Conservation (phyloP, 2,797 vertebrate genomes). For the Hippoglossus hippoglossus region DNA sequence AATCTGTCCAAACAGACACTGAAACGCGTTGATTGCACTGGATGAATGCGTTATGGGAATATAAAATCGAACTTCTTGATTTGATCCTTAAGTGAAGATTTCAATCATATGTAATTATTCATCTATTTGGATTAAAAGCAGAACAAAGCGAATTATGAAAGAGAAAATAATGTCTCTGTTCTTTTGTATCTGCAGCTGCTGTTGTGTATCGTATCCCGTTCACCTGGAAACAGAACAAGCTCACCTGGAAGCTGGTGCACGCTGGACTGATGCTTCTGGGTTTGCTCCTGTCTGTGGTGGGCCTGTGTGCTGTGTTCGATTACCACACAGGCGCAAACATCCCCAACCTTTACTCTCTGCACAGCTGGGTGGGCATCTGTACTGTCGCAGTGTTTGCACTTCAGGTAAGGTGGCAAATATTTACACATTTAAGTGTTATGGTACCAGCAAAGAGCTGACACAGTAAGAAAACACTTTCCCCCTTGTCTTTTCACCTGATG, state of each 20-base stretch:
- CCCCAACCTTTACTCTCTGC: slow-evolving; percentile 35
- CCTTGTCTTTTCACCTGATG: neutral
- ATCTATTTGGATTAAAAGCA: neutral
- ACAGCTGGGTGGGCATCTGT: slow-evolving; percentile 52
- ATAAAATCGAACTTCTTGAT: too few species aligned
- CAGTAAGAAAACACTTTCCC: neutral
- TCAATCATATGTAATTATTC: too few species aligned
- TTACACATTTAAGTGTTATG: neutral
- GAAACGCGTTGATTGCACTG: too few species aligned
- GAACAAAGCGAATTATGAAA: neutral
- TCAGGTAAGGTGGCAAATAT: slow-evolving; percentile 24
- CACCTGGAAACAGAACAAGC: slow-evolving; percentile 51
- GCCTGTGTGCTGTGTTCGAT: slow-evolving; percentile 41
- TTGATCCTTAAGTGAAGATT: too few species aligned
- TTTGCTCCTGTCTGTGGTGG: slow-evolving; percentile 35
- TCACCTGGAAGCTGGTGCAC: slow-evolving; percentile 46
- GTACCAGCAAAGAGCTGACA: neutral
- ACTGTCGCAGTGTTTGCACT: slow-evolving; percentile 37
- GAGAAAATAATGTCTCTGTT: neutral
- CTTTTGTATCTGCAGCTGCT: slow-evolving; percentile 19
- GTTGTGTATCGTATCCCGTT: slow-evolving; percentile 29
- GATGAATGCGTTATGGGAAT: too few species aligned
- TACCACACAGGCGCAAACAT: slow-evolving; percentile 23
- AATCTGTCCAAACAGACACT: too few species aligned
- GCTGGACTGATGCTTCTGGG: slow-evolving; percentile 39